These are phyloP conservation scores for Bombyx huttoni DNA, from an alignment of 2,888 invertebrate genomes.

Conservation along the genomic window DNA sequence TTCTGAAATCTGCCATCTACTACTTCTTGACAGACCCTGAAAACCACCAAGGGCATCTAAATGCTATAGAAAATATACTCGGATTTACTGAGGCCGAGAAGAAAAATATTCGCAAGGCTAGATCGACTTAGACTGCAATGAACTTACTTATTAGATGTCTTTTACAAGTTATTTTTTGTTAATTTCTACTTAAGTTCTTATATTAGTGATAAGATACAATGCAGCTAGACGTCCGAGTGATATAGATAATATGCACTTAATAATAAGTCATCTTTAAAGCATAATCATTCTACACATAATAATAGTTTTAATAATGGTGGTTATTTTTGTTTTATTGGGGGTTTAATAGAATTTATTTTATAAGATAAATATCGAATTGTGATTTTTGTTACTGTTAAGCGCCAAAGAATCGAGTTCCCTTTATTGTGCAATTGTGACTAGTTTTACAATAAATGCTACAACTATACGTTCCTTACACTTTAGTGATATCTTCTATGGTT, in stretches of 20 bases:
- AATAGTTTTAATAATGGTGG: slow-evolving; percentile 24
- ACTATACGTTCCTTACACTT: slow-evolving; percentile 29
- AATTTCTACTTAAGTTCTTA: slow-evolving; percentile 19
- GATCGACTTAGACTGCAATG: slow-evolving; percentile 60
- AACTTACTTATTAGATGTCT: slow-evolving; percentile 46
- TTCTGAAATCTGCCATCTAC: slow-evolving; percentile 93
- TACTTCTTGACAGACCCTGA: slow-evolving; percentile 93
- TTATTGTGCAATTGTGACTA: slow-evolving; percentile 56
- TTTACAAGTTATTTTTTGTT: slow-evolving; percentile 34
- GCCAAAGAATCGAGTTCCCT: slow-evolving; percentile 60
- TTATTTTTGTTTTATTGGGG: slow-evolving; percentile 30
- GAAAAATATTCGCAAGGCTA: slow-evolving; percentile 82
- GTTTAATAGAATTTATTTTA: slow-evolving; percentile 45
- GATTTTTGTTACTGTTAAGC: slow-evolving; percentile 53
- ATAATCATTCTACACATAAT: slow-evolving; percentile 36
- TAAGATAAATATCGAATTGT: slow-evolving; percentile 28
- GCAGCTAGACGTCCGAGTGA: slow-evolving; percentile 4
- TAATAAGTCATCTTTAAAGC: slow-evolving; percentile 8
- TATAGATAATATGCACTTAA: slow-evolving; percentile 18
- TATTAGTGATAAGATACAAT: slow-evolving; percentile 12
- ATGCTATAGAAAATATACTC: slow-evolving; percentile 92
- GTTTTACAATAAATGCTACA: slow-evolving; percentile 27
- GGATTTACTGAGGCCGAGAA: slow-evolving; percentile 89
- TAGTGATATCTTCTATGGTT: not conserved
- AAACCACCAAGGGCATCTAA: slow-evolving; percentile 89